Percentiles rank a stretch among this genome's conserved stretches.
These are phyloP conservation scores for Muntiacus muntjak DNA, from an alignment of 2,113 vertebrate species.

Conservation along the genomic window DNA sequence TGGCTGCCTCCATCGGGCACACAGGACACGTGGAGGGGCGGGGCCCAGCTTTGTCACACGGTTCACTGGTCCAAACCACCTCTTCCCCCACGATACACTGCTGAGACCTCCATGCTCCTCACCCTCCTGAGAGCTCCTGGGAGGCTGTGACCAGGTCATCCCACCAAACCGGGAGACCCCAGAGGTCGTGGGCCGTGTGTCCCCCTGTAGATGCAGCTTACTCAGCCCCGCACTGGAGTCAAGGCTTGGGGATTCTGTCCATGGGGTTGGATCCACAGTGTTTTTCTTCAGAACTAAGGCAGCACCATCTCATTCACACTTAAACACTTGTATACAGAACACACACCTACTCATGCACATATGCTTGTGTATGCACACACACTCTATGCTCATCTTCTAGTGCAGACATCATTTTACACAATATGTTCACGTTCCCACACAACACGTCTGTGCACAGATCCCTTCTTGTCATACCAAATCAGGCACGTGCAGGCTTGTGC, in stretches of 20 bases:
- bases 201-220: rapidly evolving
- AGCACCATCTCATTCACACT: not conserved
- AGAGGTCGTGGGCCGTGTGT: not conserved
- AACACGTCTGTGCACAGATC: not conserved
- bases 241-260: not conserved
- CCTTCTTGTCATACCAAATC: not conserved
- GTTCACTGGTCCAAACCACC: too few species aligned
- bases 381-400: not conserved
- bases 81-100: rapidly evolving
- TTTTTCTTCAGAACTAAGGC: not conserved
- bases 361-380: rapidly evolving
- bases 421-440: not conserved
- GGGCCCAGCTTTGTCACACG: not conserved
- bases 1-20: not conserved
- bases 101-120: not conserved
- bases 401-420: not conserved
- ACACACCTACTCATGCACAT: not conserved
- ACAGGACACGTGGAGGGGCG: not conserved
- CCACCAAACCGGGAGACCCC: not conserved
- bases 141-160: not conserved
- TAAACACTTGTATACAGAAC: not conserved
- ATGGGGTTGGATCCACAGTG: not conserved
- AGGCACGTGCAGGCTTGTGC: not conserved
- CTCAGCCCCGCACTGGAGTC: not conserved
- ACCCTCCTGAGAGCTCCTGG: not conserved